Evolutionary conservation across 2,888 invertebrate species (phyloP).

Genomic region (Pachydiplax longipennis): DNA sequence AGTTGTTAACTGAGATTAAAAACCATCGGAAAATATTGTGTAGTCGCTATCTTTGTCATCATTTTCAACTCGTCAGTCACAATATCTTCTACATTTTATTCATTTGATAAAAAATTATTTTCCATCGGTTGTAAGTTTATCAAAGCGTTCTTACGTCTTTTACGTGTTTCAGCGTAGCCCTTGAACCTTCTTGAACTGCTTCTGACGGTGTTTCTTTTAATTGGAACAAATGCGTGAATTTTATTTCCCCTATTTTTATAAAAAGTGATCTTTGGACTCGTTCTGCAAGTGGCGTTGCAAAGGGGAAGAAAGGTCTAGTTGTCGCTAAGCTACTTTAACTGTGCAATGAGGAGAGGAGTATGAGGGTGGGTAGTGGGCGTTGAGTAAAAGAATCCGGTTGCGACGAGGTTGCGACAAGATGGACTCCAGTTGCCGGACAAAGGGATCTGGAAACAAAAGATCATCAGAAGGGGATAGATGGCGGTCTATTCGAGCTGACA

Average conservation of each 20-base stretch:
- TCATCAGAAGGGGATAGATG: conserved; percentile 2
- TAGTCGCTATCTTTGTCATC: too few relatives aligned
- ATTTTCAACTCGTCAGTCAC: too few relatives aligned
- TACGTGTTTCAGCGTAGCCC: too few relatives aligned
- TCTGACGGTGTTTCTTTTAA: too few relatives aligned
- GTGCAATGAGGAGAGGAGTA: neutral
- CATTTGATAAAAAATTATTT: too few relatives aligned
- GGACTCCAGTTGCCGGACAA: conserved; percentile 7
- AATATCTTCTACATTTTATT: too few relatives aligned
- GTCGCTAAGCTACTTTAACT: neutral
- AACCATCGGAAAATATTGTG: too few relatives aligned
- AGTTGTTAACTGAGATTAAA: too few relatives aligned
- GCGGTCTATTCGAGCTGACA: conserved; percentile 27
- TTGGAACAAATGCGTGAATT: neutral
- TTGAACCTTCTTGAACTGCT: too few relatives aligned
- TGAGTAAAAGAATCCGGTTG: conserved; percentile 6
- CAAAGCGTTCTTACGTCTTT: too few relatives aligned
- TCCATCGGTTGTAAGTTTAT: too few relatives aligned
- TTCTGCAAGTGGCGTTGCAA: neutral
- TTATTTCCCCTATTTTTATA: neutral
- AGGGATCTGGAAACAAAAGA: conserved; percentile 1
- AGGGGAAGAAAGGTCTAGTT: neutral
- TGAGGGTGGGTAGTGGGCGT: neutral
- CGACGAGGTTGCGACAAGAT: conserved; percentile 8
- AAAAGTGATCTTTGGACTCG: neutral